Conservation (phyloP, 35 echinoderm and acorn worm species). For the Nesometra sesokonis region DNA sequence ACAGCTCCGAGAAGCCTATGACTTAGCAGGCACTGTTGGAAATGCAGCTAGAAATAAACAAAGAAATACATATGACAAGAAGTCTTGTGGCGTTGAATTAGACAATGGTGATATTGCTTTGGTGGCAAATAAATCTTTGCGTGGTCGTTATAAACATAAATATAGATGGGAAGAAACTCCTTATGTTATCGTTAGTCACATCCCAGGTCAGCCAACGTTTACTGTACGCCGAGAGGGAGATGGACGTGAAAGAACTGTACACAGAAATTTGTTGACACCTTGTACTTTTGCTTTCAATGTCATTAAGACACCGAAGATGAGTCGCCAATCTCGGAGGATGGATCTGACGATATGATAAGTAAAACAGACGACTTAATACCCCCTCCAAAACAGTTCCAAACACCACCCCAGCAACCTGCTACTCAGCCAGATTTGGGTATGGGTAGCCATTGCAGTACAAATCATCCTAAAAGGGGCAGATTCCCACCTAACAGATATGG, state of each 20-base stretch:
- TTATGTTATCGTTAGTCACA: not conserved
- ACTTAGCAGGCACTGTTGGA: not conserved
- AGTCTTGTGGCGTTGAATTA: not conserved
- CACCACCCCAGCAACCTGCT: no score
- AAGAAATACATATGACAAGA: not conserved
- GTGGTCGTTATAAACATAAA: not conserved
- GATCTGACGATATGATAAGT: no score
- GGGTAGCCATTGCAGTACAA: no score
- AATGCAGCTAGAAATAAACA: not conserved
- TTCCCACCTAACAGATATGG: no score
- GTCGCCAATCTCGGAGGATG: no score
- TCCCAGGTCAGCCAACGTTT: not conserved
- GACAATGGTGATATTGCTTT: not conserved
- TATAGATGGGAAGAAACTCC: not conserved
- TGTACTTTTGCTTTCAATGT: not conserved
- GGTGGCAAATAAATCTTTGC: not conserved
- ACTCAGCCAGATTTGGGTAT: no score
- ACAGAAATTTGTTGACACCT: not conserved
- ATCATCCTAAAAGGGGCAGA: no score
- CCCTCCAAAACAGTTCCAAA: no score
- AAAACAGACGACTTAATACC: no score
- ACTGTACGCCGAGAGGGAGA: not conserved
- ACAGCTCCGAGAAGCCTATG: not conserved
- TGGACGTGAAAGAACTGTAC: not conserved
- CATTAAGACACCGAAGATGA: no score